Percentiles rank a stretch among this genome's conserved stretches.
phyloP scores from a whole-genome alignment of 1,140 invertebrate genomes.

The Drosophila teissieri region DNA sequence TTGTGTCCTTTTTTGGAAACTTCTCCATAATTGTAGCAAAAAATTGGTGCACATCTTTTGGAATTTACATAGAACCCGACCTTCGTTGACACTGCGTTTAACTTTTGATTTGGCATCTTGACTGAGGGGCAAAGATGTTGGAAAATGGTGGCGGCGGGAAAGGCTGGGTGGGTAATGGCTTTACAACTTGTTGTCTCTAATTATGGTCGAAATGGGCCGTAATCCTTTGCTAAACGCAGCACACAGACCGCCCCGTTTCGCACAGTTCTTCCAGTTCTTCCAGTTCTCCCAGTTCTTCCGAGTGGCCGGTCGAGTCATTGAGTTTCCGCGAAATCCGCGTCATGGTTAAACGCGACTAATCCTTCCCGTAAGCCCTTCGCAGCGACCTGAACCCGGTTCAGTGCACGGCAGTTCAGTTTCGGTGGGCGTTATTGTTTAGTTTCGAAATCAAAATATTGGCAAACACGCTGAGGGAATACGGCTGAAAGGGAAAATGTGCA shows the following conservation, averaged over 20 bases:
- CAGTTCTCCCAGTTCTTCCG: neutral
- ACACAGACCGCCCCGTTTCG: conserved; percentile 58
- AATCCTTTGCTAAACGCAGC: conserved; percentile 80
- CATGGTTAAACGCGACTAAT: conserved; percentile 80
- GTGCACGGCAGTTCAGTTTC: conserved; percentile 3
- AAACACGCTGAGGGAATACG: conserved; percentile 59
- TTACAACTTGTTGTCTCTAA: conserved; percentile 84
- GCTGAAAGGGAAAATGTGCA: conserved; percentile 51
- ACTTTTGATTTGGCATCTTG: conserved; percentile 81
- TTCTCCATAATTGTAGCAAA: conserved; percentile 67
- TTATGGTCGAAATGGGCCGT: conserved; percentile 82
- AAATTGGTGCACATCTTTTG: conserved; percentile 63
- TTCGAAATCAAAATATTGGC: conserved; percentile 83
- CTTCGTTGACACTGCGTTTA: conserved; percentile 69
- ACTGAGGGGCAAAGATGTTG: conserved; percentile 24
- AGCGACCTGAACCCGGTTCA: conserved; percentile 36
- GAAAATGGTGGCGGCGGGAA: conserved; percentile 13
- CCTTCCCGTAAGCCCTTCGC: conserved; percentile 69
- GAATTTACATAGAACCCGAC: conserved; percentile 68
- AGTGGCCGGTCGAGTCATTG: neutral
- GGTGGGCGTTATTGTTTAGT: conserved; percentile 77
- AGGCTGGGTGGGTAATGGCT: conserved; percentile 59
- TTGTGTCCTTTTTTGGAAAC: conserved; percentile 25
- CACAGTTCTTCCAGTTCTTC: neutral
- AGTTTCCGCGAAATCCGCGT: conserved; percentile 61